A percentile compares a stretch with the other conserved stretches of the same genome.
Conservation (phyloP, 2,797 vertebrate genomes). For the Xiphophorus birchmanni region DNA sequence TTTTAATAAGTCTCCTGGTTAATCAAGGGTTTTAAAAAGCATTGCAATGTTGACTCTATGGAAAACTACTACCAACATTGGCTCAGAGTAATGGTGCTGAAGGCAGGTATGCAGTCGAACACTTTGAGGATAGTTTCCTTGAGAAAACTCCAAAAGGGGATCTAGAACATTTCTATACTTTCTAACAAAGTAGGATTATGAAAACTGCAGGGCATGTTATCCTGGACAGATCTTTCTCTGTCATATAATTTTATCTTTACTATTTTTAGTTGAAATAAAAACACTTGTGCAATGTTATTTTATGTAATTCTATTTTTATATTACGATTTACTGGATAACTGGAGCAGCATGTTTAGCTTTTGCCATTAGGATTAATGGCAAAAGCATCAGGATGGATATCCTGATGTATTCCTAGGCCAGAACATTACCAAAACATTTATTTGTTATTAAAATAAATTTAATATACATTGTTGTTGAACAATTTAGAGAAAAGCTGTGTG, state of each 20-base stretch:
- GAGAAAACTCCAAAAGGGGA: background rate
- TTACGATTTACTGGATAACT: background rate
- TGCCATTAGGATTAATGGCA: background rate
- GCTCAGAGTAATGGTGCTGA: background rate
- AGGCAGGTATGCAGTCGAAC: background rate
- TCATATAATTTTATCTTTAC: background rate
- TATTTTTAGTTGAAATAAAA: background rate
- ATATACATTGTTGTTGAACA: background rate
- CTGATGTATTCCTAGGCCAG: constrained; percentile 1
- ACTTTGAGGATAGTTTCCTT: background rate
- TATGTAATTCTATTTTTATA: background rate
- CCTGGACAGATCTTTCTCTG: background rate
- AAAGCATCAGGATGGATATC: background rate
- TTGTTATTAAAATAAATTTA: background rate
- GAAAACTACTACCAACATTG: background rate
- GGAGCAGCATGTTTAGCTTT: background rate
- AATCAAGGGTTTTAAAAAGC: too few relatives aligned
- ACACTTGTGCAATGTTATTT: background rate
- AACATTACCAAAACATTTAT: background rate
- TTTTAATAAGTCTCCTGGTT: background rate
- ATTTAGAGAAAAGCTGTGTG: background rate
- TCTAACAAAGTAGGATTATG: background rate
- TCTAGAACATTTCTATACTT: background rate
- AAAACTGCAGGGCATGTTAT: background rate
- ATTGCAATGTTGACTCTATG: background rate